Conservation (phyloP, 2,797 vertebrate species). For the Amblyopsis hoosieri region DNA sequence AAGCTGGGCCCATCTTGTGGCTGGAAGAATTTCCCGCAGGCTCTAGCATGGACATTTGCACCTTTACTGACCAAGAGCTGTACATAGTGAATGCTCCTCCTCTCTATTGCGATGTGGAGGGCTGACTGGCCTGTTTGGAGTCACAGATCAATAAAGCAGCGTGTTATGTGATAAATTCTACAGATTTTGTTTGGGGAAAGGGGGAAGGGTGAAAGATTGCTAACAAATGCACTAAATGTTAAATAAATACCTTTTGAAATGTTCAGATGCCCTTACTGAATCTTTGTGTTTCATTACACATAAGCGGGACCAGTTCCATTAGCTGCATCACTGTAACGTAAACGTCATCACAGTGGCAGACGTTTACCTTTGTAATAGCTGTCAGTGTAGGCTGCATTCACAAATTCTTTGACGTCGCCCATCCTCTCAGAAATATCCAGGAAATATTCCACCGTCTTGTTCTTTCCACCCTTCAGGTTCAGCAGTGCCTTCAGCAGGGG, state of each 20-base stretch:
- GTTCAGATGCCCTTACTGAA: no score
- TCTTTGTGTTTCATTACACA: no score
- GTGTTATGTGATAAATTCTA: no score
- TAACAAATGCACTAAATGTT: no score
- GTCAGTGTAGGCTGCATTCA: constrained; percentile 87
- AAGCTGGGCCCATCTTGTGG: constrained; percentile 85
- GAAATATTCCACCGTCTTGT: constrained; percentile 84
- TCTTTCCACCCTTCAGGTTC: constrained; percentile 84
- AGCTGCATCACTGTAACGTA: neutral
- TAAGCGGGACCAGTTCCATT: no score
- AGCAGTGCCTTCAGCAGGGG: constrained; percentile 91
- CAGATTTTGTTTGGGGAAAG: no score
- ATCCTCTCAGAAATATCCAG: constrained; percentile 85
- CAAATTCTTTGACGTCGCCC: constrained; percentile 82
- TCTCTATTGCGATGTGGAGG: constrained; percentile 94
- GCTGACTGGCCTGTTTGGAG: constrained; percentile 87
- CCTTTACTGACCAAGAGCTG: constrained; percentile 87
- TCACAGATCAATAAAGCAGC: constrained; percentile 8
- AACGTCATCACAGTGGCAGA: neutral
- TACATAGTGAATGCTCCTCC: constrained; percentile 85
- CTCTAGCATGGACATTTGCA: constrained; percentile 87
- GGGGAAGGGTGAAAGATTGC: no score
- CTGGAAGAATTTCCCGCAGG: constrained; percentile 92
- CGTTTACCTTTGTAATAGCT: constrained; percentile 87
- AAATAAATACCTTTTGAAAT: no score